Evolutionary conservation across 2,888 invertebrate species (phyloP).

Genomic region (Meteorus cinctellus): DNA sequence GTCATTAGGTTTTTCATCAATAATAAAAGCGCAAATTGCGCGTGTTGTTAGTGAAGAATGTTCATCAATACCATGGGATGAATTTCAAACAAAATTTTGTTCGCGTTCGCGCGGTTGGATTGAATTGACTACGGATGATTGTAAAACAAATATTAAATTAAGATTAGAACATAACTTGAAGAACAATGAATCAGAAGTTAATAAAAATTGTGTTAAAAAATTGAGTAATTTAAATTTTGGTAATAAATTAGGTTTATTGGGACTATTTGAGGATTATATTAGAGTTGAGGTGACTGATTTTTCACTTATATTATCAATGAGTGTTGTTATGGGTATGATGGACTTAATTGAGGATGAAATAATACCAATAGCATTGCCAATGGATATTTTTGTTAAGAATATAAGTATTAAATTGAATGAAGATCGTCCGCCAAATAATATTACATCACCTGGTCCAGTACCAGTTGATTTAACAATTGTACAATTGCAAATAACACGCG

Average conservation of each 20-base stretch:
- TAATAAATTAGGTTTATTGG: constrained; percentile 73
- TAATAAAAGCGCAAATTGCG: constrained; percentile 81
- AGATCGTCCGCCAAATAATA: constrained; percentile 86
- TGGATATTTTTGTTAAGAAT: constrained; percentile 85
- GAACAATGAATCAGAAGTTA: constrained; percentile 63
- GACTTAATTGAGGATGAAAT: constrained; percentile 93
- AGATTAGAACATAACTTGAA: constrained; percentile 78
- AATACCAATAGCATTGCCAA: constrained; percentile 85
- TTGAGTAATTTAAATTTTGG: constrained; percentile 64
- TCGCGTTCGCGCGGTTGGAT: constrained; percentile 88
- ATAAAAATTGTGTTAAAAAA: constrained; percentile 54
- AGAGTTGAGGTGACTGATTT: constrained; percentile 81
- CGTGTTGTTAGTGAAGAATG: constrained; percentile 88
- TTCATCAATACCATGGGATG: constrained; percentile 92
- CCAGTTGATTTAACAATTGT: constrained; percentile 85
- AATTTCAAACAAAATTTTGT: constrained; percentile 92
- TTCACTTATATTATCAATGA: constrained; percentile 83
- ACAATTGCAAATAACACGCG: constrained; percentile 82
- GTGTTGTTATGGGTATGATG: constrained; percentile 85
- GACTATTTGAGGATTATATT: constrained; percentile 75
- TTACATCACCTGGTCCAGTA: constrained; percentile 87
- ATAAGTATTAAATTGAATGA: constrained; percentile 85
- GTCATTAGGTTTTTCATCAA: constrained; percentile 80
- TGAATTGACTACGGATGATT: constrained; percentile 77
- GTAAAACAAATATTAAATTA: constrained; percentile 77